phyloP scores from a whole-genome alignment of 2,113 vertebrate species.

The Pituophis catenifer region DNA sequence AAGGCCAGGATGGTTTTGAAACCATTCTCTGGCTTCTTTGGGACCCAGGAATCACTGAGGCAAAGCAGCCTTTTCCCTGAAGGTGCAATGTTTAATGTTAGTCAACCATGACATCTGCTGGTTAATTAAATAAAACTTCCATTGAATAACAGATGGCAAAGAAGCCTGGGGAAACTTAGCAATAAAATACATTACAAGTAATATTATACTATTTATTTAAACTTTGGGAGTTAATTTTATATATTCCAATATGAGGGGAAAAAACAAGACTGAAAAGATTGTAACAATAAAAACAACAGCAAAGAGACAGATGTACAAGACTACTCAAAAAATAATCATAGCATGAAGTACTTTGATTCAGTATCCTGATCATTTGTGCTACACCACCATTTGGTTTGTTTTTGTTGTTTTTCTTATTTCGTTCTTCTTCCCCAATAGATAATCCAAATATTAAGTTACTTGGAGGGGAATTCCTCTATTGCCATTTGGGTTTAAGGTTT shows the following conservation, averaged over 20 bases:
- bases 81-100: not conserved
- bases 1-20: not conserved
- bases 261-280: not conserved
- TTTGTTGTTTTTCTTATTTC: not conserved
- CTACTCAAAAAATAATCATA: not conserved
- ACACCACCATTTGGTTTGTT: not conserved
- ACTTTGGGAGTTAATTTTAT: not conserved
- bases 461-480: not conserved
- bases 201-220: not conserved
- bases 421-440: not conserved
- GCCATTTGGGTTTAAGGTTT: not conserved
- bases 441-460: not conserved
- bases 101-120: not conserved
- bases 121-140: conserved; percentile 10
- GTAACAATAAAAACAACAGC: not conserved
- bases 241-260: not conserved
- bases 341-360: not conserved
- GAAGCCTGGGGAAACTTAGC: not conserved
- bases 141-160: not conserved
- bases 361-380: not conserved
- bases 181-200: not conserved
- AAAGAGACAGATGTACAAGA: not conserved
- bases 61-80: not conserved
- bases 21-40: not conserved
- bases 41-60: not conserved